phyloP scores from a whole-genome alignment of 2,888 invertebrate species.

The Orchesellides sinensis region DNA sequence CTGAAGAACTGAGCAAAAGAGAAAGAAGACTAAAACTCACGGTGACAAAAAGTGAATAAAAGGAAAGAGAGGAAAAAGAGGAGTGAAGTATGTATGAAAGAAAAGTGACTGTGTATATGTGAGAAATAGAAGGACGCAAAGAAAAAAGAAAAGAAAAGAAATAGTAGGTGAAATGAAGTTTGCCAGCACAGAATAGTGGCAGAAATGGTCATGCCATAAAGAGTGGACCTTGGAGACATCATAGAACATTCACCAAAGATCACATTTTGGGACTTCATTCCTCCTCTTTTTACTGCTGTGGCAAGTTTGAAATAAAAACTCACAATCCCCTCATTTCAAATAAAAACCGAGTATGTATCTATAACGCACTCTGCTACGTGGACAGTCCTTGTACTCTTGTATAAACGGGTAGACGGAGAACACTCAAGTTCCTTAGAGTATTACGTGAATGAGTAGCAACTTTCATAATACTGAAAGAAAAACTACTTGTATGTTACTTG shows the following conservation, averaged over 20 bases:
- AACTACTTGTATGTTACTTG: too few relatives aligned
- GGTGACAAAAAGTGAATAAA: conserved; percentile 39
- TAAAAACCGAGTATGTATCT: background rate
- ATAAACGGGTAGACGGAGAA: too few relatives aligned
- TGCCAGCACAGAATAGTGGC: conserved; percentile 33
- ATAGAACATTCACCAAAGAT: conserved; percentile 48
- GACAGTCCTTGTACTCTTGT: background rate
- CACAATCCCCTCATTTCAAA: conserved; percentile 4
- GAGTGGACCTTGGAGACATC: conserved; percentile 50
- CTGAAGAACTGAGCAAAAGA: conserved; percentile 12
- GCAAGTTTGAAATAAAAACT: too few relatives aligned
- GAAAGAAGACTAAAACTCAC: conserved; percentile 26
- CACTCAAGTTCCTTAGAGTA: too few relatives aligned
- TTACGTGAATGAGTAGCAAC: too few relatives aligned
- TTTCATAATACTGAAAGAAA: too few relatives aligned
- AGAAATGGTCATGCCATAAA: conserved; percentile 56
- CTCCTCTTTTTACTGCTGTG: background rate
- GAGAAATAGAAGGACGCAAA: too few relatives aligned
- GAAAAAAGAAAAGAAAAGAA: conserved; percentile 25
- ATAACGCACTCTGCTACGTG: too few relatives aligned
- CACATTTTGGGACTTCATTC: conserved; percentile 23
- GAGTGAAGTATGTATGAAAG: conserved; percentile 23
- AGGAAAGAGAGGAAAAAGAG: conserved; percentile 11
- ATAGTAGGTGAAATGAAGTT: conserved; percentile 45
- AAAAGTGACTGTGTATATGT: too few relatives aligned